Base-by-base conservation (phyloP, 2,888 invertebrate species). In the Drosophila borealis region DNA sequence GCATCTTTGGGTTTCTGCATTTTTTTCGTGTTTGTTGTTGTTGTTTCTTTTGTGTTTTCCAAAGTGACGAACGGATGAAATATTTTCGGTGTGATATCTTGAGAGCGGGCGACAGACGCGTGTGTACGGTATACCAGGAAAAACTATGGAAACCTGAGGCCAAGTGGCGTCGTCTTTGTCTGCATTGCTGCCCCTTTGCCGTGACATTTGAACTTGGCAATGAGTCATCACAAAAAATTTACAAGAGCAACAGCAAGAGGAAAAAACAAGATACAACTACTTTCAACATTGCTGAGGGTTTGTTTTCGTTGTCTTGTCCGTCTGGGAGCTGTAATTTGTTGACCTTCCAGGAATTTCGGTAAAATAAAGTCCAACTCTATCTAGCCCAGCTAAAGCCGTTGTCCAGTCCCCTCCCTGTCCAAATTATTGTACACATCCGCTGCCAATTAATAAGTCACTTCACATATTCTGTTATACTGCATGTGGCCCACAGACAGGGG, bases 161-260 rank as follows among this genome's bases (percentile, higher is more conserved):
- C 74, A 71, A 65, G 50, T 56, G 63, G 66, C 70, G 68, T 64
- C 63, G 56, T 13, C 41, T 36, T 36, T 36, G 49, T 67, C 76
- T 37, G 19, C 17, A 39, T 36, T 34, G 33, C 4, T 36, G 70
- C 41, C 45, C 59, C 57, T 45, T 49, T 36, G 55, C 57, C 50
- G 56, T 81, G 85, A 81, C 89, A 89, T 70, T 72, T 78, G 81
- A 81, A 87, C 88, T 84, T 67, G 81, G 68, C 67, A 55, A 81
- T 83, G 83, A 83, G 65, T 89, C 89, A 83, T 83, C 85, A 87
- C 8, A 61, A 80, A 67, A n/a, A 44, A 41, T 44, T 2, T 33
- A 45, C 25, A 41, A 39, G 39, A 50, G 14, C 41, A 56, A 42
- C 44, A 45, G 37, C 45, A 41, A 50, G 9, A 29, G 45, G 9